These are phyloP conservation scores for crab-eating macaque (Macaca fascicularis) DNA, from an alignment of 2,113 vertebrate genomes.

Conservation along the genomic window T2T-MFA8v1.1 NC_088381.1:49908501-49909000, in stretches of 20 bases:
- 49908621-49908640: background rate
- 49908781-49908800: slow-evolving; percentile 29
- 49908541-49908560: background rate
- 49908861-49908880: background rate
- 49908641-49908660: background rate
- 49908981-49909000: slow-evolving; percentile 7
- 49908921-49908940: background rate
- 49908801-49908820: background rate
- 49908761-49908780: slow-evolving; percentile 20
- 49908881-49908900: background rate
- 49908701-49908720: background rate
- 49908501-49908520: background rate
- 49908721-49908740: background rate
- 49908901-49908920: slow-evolving; percentile 17
- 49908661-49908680: background rate
- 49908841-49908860: background rate
- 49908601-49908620: background rate
- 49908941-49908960: background rate
- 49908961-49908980: background rate
- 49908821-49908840: background rate
- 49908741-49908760: background rate
- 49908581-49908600: background rate
- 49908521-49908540: background rate
- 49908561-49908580: background rate
- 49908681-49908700: background rate